Evolutionary conservation across 2,113 vertebrate genomes (phyloP).

Genomic region (Cyanocitta stelleri): DNA sequence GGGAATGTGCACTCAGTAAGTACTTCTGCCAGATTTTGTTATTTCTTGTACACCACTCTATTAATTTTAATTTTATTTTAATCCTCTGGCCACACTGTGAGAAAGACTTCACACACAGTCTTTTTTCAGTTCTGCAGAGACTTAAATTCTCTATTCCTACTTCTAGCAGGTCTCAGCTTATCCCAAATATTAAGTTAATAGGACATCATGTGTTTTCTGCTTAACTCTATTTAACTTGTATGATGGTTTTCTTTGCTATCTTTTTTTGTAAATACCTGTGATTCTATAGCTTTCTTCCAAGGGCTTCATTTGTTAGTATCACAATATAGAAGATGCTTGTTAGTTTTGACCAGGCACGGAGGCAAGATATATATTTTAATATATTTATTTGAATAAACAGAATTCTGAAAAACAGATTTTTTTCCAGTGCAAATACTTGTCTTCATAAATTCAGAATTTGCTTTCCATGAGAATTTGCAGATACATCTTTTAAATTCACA

Average conservation of each 20-base stretch:
- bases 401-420: not conserved
- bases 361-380: not conserved
- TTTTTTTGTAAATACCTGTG: not conserved
- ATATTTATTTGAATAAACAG: not conserved
- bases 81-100: not conserved
- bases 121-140: not conserved
- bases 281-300: not conserved
- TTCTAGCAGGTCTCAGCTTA: not conserved
- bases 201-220: not conserved
- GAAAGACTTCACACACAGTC: not conserved
- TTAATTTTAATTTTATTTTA: not conserved
- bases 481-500: constrained; percentile 1
- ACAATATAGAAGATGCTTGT: not conserved
- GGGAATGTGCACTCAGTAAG: not conserved
- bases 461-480: not conserved
- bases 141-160: not conserved
- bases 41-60: not conserved
- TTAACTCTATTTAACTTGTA: not conserved
- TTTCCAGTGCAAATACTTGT: not conserved
- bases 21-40: not conserved
- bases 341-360: not conserved
- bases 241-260: not conserved
- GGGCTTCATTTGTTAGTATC: not conserved
- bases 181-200: not conserved
- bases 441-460: not conserved